Percentiles rank a stretch among this genome's conserved stretches.
These are phyloP conservation scores for Taeniopygia guttata DNA, from an alignment of 2,797 vertebrate genomes.

Conservation along the genomic window DNA sequence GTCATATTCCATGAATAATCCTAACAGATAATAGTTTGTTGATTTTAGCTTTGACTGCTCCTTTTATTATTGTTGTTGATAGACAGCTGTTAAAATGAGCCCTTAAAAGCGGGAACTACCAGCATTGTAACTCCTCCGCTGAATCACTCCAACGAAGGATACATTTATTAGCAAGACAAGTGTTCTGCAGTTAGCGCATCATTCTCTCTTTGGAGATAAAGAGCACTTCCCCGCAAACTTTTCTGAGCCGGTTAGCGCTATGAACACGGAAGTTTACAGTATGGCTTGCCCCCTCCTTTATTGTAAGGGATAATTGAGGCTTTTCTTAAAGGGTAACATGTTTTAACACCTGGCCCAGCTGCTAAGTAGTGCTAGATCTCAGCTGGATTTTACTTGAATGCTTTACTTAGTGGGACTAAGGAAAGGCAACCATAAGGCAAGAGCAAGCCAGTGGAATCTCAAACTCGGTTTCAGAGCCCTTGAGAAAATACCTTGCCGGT, in stretches of 20 bases:
- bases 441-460: constrained; percentile 22
- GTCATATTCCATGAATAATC: constrained; percentile 24
- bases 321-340: neutral
- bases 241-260: neutral
- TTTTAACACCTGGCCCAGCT: neutral
- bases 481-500: constrained; percentile 65
- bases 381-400: constrained; percentile 33
- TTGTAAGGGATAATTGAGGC: neutral
- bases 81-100: neutral
- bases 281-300: neutral
- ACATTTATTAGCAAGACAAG: neutral
- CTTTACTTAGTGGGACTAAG: constrained; percentile 24
- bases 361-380: neutral
- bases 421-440: constrained; percentile 16
- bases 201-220: neutral
- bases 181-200: neutral
- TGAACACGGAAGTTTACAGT: neutral
- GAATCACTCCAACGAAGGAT: neutral
- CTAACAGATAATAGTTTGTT: constrained; percentile 16
- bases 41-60: constrained; percentile 9
- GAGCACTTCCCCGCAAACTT: neutral
- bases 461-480: constrained; percentile 62
- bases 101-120: neutral
- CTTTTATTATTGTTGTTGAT: constrained; percentile 13
- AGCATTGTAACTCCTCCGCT: neutral